These are phyloP conservation scores for Pseudopleuronectes americanus DNA, from an alignment of 2,797 vertebrate species.

Conservation along the genomic window DNA sequence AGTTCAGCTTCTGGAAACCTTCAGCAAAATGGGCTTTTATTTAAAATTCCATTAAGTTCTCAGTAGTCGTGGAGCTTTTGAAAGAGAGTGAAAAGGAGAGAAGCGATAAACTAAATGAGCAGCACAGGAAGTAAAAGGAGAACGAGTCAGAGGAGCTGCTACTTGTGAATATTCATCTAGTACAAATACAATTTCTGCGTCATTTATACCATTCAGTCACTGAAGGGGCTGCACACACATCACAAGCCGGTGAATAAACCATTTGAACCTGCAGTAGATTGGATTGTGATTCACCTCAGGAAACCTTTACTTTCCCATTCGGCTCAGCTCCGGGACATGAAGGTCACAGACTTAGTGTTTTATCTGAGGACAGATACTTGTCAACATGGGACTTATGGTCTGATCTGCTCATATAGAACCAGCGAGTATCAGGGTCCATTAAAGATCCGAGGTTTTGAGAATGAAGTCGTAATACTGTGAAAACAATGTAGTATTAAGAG, in stretches of 20 bases:
- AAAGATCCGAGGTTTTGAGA: too few species aligned
- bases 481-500: too few species aligned
- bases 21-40: conserved; percentile 52
- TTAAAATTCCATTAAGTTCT: conserved; percentile 51
- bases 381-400: too few species aligned
- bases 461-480: too few species aligned
- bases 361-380: not conserved
- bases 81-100: conserved; percentile 16
- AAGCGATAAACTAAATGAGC: conserved; percentile 19
- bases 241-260: too few species aligned
- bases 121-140: conserved; percentile 1
- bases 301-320: not conserved
- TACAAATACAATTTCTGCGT: not conserved
- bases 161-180: not conserved
- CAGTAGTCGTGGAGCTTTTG: conserved; percentile 35
- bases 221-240: not conserved
- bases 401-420: too few species aligned
- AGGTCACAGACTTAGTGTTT: conserved; percentile 5
- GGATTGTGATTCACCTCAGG: too few species aligned
- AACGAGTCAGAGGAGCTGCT: not conserved
- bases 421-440: too few species aligned
- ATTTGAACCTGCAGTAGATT: too few species aligned
- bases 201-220: not conserved
- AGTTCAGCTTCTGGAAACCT: conserved; percentile 68
- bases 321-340: not conserved